Base-by-base conservation (phyloP, 2,888 invertebrate genomes). In the Mylabris sibirica region DNA sequence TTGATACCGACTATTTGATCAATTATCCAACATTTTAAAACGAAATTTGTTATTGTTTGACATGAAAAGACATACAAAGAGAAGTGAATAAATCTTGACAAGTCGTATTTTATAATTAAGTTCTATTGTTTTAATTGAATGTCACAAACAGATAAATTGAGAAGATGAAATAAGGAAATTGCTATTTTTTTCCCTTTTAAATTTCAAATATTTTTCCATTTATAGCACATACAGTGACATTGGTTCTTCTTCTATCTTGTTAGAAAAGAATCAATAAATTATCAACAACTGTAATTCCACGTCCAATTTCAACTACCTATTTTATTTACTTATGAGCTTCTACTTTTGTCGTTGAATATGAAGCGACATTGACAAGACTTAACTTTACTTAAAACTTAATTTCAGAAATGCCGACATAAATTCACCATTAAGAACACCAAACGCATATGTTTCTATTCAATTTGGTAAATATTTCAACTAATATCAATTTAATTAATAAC, bases 81-180 rank as follows among this genome's bases (percentile, higher is more conserved):
- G 11, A 26, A 24, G 24, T 24, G 57, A 57, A 66, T 49, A 38
- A 65, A 61, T 17, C 66, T 57, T 44, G 67, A 59, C 70, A 66
- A 63, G 65, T 70, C 65, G 63, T 65, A 67, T 63, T 70, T 70
- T 70, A 70, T 70, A 70, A 70, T 70, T 70, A 70, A 70, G 63
- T 70, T 70, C 67, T 65, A 70, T 70, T 70, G 67, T 70, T 68
- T 70, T 70, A 70, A 70, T 70, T 70, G 68, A 70, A 70, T 68
- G 70, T 70, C 70, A 70, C 60, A 62, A 67, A 53, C 70, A 70
- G 70, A 62, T 59, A 62, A 70, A 62, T 70, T 67, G 67, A 63
- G 62, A 57, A 65, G 67, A 67, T 63, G 67, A 67, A 70, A 67
- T 65, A 64, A 65, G 65, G 65, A 67, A 70, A 68, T 68, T 68